A percentile compares a stretch with the other conserved stretches of the same genome.
Conservation (phyloP, 2,113 vertebrate genomes). For the Myocastor coypus region DNA sequence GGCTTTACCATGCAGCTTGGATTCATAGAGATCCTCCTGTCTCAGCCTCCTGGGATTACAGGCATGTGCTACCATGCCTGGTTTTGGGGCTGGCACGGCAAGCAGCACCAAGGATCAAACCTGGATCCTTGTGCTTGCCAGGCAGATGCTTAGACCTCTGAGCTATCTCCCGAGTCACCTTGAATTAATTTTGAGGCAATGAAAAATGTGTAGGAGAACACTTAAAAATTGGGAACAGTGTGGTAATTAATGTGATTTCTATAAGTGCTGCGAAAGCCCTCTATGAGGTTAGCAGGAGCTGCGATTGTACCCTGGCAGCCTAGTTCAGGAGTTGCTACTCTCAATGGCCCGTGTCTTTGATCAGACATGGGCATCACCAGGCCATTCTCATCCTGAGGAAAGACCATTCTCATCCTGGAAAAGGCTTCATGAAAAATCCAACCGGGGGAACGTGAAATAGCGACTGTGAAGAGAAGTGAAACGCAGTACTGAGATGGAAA, state of each 20-base stretch:
- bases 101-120: too few relatives aligned
- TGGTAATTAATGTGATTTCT: constrained; percentile 24
- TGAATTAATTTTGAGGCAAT: background rate
- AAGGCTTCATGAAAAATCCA: background rate
- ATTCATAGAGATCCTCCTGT: too few relatives aligned
- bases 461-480: background rate
- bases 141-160: too few relatives aligned
- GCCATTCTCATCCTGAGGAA: background rate
- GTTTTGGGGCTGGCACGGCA: too few relatives aligned
- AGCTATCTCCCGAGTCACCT: too few relatives aligned
- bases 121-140: too few relatives aligned
- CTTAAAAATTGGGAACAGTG: background rate
- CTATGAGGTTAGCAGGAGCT: background rate
- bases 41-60: too few relatives aligned
- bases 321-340: background rate
- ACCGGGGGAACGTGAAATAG: background rate
- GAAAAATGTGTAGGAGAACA: background rate
- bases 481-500: background rate
- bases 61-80: too few relatives aligned
- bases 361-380: background rate
- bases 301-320: background rate
- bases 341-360: fast-evolving
- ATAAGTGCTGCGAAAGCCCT: background rate
- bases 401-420: too few relatives aligned
- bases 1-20: too few relatives aligned